Evolutionary conservation across 2,113 vertebrate genomes (phyloP).

Genomic region (Embiotoca jacksoni): DNA sequence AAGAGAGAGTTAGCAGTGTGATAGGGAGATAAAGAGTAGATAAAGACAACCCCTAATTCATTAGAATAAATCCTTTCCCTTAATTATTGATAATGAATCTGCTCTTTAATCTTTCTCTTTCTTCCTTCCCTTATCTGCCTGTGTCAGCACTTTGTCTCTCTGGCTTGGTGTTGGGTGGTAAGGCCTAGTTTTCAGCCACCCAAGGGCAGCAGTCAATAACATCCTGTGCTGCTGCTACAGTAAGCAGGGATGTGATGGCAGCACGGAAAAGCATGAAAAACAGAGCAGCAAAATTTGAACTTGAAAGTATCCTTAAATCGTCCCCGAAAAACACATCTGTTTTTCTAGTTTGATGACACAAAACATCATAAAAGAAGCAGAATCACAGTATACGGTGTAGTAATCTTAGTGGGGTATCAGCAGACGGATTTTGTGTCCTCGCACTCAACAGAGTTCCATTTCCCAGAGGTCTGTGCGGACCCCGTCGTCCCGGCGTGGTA

Average conservation of each 20-base stretch:
- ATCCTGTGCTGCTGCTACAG: constrained; percentile 60
- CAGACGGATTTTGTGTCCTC: background rate
- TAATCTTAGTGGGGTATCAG: constrained; percentile 39
- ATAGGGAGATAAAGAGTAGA: constrained; percentile 76
- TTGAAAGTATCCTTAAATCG: constrained; percentile 30
- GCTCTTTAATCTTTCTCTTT: constrained; percentile 81
- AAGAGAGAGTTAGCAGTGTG: constrained; percentile 45
- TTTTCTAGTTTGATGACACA: background rate
- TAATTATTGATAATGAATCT: constrained; percentile 85
- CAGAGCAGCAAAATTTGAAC: constrained; percentile 31
- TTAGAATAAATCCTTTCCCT: constrained; percentile 83
- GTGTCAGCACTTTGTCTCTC: constrained; percentile 80
- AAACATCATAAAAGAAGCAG: background rate
- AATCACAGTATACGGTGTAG: background rate
- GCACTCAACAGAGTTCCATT: constrained; percentile 25
- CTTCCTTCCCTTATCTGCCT: constrained; percentile 76
- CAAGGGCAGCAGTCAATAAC: constrained; percentile 80
- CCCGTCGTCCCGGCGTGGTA: constrained; percentile 23
- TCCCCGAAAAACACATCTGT: background rate
- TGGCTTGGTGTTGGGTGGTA: constrained; percentile 76
- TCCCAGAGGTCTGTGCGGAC: constrained; percentile 66
- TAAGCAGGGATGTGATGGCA: constrained; percentile 47
- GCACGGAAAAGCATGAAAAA: constrained; percentile 28
- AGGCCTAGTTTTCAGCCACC: constrained; percentile 77
- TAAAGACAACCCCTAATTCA: constrained; percentile 80